Percentiles rank a stretch among this genome's conserved stretches.
Conservation (phyloP, 30 jellyfish, hydroid and myxozoan genomes). For the Aurelia sp. region DNA sequence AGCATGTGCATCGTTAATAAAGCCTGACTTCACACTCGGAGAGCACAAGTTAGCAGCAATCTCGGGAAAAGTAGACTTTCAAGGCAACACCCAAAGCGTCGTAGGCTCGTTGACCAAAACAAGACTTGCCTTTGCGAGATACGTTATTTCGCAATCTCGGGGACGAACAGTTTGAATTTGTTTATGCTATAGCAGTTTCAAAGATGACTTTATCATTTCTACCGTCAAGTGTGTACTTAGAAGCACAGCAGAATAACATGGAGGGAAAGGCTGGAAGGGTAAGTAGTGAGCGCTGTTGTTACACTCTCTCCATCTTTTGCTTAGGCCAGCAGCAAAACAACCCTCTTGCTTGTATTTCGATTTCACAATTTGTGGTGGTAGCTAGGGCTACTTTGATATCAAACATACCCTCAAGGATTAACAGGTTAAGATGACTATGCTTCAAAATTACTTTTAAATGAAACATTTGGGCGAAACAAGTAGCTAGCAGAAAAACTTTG, state of each 20-base stretch:
- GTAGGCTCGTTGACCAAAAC: neutral
- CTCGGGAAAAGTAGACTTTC: neutral
- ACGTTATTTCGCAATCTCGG: neutral
- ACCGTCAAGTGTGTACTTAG: constrained; percentile 87
- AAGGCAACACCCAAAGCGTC: neutral
- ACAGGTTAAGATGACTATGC: too few species aligned
- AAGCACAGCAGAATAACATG: constrained; percentile 83
- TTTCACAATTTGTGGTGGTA: too few species aligned
- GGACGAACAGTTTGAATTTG: neutral
- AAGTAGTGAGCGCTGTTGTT: constrained; percentile 5
- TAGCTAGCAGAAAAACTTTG: too few species aligned
- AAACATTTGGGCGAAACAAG: too few species aligned
- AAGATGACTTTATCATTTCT: constrained; percentile 78
- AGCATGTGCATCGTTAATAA: neutral
- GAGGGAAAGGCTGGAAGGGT: constrained; percentile 99
- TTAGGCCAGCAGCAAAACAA: neutral
- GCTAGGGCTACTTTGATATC: too few species aligned
- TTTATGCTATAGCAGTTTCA: neutral
- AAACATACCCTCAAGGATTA: too few species aligned
- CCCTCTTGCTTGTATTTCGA: too few species aligned
- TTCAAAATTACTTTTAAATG: too few species aligned
- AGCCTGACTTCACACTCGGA: neutral
- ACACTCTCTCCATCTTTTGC: neutral
- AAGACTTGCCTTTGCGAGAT: neutral
- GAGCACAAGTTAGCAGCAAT: too few species aligned